These are phyloP conservation scores for Rhombomys opimus DNA, from an alignment of 2,113 vertebrate species.

Conservation along the genomic window DNA sequence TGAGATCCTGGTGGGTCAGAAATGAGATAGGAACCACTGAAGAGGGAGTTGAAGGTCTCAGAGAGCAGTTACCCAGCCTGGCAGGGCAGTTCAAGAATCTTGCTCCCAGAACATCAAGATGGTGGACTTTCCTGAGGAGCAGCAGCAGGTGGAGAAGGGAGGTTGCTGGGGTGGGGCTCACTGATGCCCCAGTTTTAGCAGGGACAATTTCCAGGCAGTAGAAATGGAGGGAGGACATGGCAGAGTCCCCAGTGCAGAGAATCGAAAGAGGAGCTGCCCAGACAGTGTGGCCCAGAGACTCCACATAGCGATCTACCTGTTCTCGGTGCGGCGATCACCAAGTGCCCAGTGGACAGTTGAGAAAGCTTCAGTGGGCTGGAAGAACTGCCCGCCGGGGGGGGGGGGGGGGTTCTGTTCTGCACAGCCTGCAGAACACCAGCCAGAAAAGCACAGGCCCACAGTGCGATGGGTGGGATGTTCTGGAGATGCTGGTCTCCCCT, in stretches of 20 bases:
- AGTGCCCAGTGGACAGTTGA: accelerated
- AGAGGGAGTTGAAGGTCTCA: accelerated
- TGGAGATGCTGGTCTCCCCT: background rate
- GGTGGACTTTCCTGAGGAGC: no score
- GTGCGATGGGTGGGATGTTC: accelerated
- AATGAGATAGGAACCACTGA: background rate
- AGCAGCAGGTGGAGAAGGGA: no score
- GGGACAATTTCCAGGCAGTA: background rate
- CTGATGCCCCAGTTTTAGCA: no score
- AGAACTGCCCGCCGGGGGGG: no score
- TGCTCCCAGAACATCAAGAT: background rate
- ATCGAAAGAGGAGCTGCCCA: no score
- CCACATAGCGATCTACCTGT: accelerated
- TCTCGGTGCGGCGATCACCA: background rate
- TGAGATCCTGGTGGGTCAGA: background rate
- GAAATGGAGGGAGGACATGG: background rate
- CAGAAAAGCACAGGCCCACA: background rate
- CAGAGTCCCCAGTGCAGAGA: background rate
- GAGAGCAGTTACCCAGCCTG: accelerated
- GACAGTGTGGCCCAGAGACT: background rate
- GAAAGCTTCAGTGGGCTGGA: background rate
- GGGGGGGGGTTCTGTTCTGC: no score
- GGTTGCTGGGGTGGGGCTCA: background rate
- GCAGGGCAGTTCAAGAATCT: background rate
- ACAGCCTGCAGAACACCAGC: background rate